Percentiles rank a stretch among this genome's conserved stretches.
Evolutionary conservation across 2,113 vertebrate species (phyloP).

Genomic region (Merops nubicus): DNA sequence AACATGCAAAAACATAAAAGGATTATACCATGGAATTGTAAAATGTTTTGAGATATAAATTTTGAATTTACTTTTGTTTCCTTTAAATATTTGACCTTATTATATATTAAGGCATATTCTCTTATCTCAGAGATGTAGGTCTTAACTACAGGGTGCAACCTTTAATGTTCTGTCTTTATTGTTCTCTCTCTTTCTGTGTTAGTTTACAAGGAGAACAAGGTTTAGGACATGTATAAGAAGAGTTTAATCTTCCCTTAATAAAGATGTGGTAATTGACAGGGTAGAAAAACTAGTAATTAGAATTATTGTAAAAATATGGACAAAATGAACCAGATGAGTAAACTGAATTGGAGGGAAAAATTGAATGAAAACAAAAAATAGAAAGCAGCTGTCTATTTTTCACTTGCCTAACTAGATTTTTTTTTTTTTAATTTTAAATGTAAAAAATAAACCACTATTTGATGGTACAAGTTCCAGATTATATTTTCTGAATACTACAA

Average conservation of each 20-base stretch:
- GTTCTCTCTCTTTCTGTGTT: not conserved
- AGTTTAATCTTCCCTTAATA: not conserved
- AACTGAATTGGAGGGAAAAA: not conserved
- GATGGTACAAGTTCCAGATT: not conserved
- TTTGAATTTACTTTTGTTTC: not conserved
- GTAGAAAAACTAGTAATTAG: not conserved
- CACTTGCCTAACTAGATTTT: not conserved
- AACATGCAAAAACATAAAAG: not conserved
- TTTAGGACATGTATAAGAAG: not conserved
- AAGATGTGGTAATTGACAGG: not conserved
- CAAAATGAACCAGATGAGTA: not conserved
- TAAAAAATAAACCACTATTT: not conserved
- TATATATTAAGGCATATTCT: not conserved
- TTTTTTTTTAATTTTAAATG: not conserved
- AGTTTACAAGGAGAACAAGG: not conserved
- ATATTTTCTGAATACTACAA: not conserved
- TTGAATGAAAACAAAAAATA: accelerated
- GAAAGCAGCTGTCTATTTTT: not conserved
- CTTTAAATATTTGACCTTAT: not conserved
- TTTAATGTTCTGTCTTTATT: not conserved
- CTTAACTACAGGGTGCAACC: not conserved
- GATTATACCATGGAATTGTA: not conserved
- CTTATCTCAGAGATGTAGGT: not conserved
- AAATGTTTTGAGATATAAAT: not conserved
- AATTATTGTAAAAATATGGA: not conserved